phyloP scores from a whole-genome alignment of 1,140 invertebrate genomes.

The Trichogramma pretiosum region DNA sequence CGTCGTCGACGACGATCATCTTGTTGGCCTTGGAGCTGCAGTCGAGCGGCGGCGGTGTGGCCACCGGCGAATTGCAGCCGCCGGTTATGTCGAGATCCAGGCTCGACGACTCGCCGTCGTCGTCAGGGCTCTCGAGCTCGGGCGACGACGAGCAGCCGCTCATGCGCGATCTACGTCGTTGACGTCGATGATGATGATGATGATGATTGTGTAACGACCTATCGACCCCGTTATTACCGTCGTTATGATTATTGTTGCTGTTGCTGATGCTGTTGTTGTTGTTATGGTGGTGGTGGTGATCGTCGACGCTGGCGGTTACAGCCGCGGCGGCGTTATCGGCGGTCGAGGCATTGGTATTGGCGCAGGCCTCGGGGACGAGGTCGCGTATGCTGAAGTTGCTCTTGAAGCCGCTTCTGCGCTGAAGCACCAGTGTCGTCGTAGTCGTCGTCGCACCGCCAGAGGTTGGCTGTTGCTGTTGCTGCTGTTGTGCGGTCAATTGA shows the following conservation, averaged over 20 bases:
- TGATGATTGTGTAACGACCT: no score
- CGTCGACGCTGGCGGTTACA: slow-evolving; percentile 27
- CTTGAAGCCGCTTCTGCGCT: slow-evolving; percentile 53
- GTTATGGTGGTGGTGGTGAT: no score
- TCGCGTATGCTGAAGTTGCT: slow-evolving; percentile 66
- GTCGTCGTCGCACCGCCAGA: slow-evolving; percentile 39
- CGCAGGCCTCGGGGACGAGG: slow-evolving; percentile 57
- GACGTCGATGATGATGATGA: no score
- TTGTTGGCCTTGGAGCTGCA: slow-evolving; percentile 41
- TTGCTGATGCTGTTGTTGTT: neutral
- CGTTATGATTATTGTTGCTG: no score
- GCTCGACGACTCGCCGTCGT: slow-evolving; percentile 56
- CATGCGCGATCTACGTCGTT: no score
- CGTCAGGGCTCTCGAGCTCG: slow-evolving; percentile 39
- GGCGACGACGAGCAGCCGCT: slow-evolving; percentile 19
- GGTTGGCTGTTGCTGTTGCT: no score
- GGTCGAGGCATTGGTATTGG: slow-evolving; percentile 40
- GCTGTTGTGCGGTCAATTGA: no score
- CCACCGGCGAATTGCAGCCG: slow-evolving; percentile 28
- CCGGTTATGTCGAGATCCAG: slow-evolving; percentile 67
- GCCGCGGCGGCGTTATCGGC: no score
- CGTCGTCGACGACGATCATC: slow-evolving; percentile 14
- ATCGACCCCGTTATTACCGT: no score
- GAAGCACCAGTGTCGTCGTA: slow-evolving; percentile 44
- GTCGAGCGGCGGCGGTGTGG: slow-evolving; percentile 58